Evolutionary conservation across 1,140 invertebrate genomes (phyloP), one percentile per base, ranked within the genome.

Genomic region (Drosophila parvula): DNA sequence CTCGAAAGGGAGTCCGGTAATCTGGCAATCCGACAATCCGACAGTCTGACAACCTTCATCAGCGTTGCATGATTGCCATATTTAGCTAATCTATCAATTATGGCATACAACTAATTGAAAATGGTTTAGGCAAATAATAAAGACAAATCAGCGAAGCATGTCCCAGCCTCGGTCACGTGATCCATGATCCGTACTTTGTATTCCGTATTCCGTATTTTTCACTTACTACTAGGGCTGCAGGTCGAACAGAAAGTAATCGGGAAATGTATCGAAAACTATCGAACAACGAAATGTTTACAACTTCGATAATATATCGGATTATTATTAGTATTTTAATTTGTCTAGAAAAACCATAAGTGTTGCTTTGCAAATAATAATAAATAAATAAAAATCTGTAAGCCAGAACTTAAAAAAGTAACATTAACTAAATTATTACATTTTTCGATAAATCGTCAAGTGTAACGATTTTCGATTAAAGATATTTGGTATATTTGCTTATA

Each of bases 21-120:
- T 67, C 64, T 58, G 55, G 38, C 47, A 61, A 55, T 61, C 47
- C 32, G 32, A 34, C 62, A 30, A 58, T 44, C 55, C n/a, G 60
- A 27, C 48, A 12, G 28, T 30, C 64, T 70, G 68, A 74, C 68
- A 61, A 28, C 56, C 70, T 74, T 74, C 69, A 60, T 51, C 55
- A 73, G 45, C 51, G 44, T 76, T 60, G 74, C 74, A 77, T 77
- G 74, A 76, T 76, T 44, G 38, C 45, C 38, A 50, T 57, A 67
- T 67, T 76, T 76, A 76, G 74, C 63, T 76, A 76, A 76, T 76
- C 73, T 67, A 77, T 63, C 55, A 76, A 77, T 77, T 77, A 77
- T 77, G 64, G 28, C 74, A 58, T 41, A 77, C 74, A 67, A 76
- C 62, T 77, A 77, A 77, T 77, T 77, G 74, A 76, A 77, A 77